phyloP scores from a whole-genome alignment of 2,888 invertebrate species.

The Perithous albicinctus region DNA sequence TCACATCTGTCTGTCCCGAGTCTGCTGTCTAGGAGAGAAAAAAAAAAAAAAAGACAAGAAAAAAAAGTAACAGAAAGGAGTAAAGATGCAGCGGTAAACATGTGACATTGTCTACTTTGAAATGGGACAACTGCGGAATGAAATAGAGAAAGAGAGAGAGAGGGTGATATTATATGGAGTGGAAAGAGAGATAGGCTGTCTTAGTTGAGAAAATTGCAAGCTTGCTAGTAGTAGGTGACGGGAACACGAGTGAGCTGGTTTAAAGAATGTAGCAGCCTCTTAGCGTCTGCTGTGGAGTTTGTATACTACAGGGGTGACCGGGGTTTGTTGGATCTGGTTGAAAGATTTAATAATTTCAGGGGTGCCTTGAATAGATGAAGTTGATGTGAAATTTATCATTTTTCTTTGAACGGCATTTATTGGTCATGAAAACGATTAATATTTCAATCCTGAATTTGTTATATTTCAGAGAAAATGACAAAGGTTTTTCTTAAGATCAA shows the following conservation, averaged over 20 bases:
- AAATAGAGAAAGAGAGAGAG: neutral
- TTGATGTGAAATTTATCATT: neutral
- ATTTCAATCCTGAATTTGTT: no score
- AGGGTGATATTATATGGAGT: neutral
- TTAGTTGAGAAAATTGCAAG: slow-evolving; percentile 67
- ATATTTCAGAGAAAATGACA: no score
- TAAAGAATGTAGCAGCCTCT: slow-evolving; percentile 52
- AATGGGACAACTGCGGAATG: slow-evolving; percentile 33
- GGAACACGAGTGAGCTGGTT: slow-evolving; percentile 41
- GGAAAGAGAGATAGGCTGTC: slow-evolving; percentile 15
- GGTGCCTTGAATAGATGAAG: neutral
- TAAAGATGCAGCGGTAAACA: slow-evolving; percentile 15
- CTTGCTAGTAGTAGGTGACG: slow-evolving; percentile 37
- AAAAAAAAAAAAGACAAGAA: neutral
- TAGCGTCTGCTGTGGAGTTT: slow-evolving; percentile 51
- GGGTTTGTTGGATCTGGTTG: neutral
- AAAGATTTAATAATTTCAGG: neutral
- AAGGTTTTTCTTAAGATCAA: no score
- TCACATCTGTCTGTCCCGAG: slow-evolving; percentile 63
- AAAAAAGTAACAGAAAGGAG: slow-evolving; percentile 5
- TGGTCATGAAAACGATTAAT: no score
- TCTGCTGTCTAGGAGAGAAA: slow-evolving; percentile 22
- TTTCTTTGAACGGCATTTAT: no score
- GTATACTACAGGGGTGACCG: slow-evolving; percentile 12
- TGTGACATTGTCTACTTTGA: slow-evolving; percentile 24